A percentile compares a stretch with the other conserved stretches of the same genome.
These are phyloP conservation scores for Agrypnus murinus DNA, from an alignment of 2,888 invertebrate genomes.

Conservation along the genomic window DNA sequence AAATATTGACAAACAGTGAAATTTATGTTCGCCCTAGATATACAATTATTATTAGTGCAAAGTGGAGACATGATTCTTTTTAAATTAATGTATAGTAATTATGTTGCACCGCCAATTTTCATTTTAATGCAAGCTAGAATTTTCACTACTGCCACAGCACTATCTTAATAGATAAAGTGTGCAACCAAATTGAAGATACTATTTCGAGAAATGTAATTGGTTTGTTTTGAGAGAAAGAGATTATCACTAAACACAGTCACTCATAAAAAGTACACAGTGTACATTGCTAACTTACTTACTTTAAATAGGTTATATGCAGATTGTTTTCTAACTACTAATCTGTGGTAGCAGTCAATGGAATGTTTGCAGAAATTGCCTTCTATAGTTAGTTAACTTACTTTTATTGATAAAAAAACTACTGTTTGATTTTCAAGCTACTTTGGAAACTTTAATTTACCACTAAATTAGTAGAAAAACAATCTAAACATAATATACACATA, in stretches of 20 bases:
- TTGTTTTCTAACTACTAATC: constrained; percentile 9
- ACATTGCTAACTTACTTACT: constrained; percentile 30
- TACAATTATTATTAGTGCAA: constrained; percentile 45
- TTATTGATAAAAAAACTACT: not conserved
- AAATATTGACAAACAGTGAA: constrained; percentile 45
- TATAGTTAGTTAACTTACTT: too few species aligned
- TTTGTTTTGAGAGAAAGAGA: not conserved
- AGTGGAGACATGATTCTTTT: constrained; percentile 33
- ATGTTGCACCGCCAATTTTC: constrained; percentile 23
- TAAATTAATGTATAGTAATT: constrained; percentile 30
- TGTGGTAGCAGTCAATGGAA: not conserved
- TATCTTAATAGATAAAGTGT: constrained; percentile 40
- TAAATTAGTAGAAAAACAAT: constrained; percentile 24
- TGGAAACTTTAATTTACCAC: not conserved
- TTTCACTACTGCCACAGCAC: constrained; percentile 43
- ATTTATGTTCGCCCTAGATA: constrained; percentile 44
- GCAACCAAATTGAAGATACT: constrained; percentile 34
- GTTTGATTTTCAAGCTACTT: not conserved
- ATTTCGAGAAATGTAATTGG: constrained; percentile 9
- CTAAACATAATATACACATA: constrained; percentile 18
- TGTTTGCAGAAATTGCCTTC: not conserved
- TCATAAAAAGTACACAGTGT: constrained; percentile 43
- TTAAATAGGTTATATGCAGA: constrained; percentile 29
- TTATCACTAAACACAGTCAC: constrained; percentile 38
- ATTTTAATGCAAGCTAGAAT: constrained; percentile 29